Evolutionary conservation across 2,113 vertebrate genomes (phyloP), one percentile per base, ranked within the genome.

Genomic region (Tetrao urogallus): DNA sequence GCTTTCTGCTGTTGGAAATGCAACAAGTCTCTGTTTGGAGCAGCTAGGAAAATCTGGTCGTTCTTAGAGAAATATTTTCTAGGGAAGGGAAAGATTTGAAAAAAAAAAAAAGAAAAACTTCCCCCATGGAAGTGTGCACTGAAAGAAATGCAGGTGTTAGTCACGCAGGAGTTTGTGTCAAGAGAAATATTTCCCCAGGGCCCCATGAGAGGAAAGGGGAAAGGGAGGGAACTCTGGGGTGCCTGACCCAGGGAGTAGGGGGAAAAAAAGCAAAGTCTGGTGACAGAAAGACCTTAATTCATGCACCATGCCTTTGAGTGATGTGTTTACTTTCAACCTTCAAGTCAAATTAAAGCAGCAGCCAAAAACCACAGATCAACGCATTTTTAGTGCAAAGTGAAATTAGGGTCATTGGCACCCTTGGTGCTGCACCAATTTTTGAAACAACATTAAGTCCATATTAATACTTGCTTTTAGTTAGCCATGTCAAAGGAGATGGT

Each of bases 261-360:
- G 42, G 81, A 94, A 56, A 56, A 78, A 73, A 92, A 79, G 77
- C 78, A 92, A 91, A 91, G 43, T 16, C 81, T 93, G 92, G 89
- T 96, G 94, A 96, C 91, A 97, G 97, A 98, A 97, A 97, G 95
- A 95, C 92, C 73, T 97, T 97, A 96, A 97, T 97, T 97, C 95
- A 97, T 95, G 83, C 71, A 87, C 85, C 75, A 48, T 94, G 94
- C 94, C 66, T 80, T 96, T 97, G 96, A 97, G 89, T 96, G 94
- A 96, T 93, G 60, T 98, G 95, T 97, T 98, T 97, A 95, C 96
- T 97, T 97, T 97, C 93, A 93, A 94, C 94, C 79, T 97, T 97
- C 84, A 89, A 96, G 89, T 97, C 96, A 96, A 97, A 94, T 96
- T 80, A 70, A 91, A 78, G 75, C 83, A 88, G 93, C 86, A 96